Conservation (phyloP, 2,113 vertebrate genomes). For the Hemibagrus wyckioides region DNA sequence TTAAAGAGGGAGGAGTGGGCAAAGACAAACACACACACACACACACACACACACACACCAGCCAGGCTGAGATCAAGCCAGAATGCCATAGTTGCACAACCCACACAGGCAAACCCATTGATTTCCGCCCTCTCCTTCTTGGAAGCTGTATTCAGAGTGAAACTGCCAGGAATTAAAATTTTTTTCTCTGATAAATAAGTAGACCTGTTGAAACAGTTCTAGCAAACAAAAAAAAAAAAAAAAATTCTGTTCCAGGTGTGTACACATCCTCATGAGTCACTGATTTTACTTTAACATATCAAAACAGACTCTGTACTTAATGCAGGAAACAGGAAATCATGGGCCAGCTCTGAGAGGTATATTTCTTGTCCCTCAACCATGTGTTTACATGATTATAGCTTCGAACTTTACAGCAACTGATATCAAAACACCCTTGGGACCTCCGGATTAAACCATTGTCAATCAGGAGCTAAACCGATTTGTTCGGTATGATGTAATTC, state of each 20-base stretch:
- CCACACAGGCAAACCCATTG: slow-evolving; percentile 20
- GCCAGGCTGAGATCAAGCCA: slow-evolving; percentile 33
- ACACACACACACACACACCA: slow-evolving; percentile 20
- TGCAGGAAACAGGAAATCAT: background rate
- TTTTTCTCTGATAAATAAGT: slow-evolving; percentile 39
- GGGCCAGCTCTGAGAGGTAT: background rate
- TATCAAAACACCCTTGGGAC: background rate
- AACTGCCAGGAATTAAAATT: slow-evolving; percentile 23
- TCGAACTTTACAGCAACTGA: background rate
- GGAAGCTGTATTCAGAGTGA: background rate
- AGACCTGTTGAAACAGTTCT: slow-evolving; percentile 3
- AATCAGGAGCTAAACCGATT: background rate
- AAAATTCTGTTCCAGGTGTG: slow-evolving; percentile 7
- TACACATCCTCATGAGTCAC: background rate
- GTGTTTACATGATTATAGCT: background rate
- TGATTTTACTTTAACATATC: slow-evolving; percentile 19
- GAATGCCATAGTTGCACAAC: slow-evolving; percentile 26
- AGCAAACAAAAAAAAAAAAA: slow-evolving; percentile 17
- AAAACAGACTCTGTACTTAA: slow-evolving; percentile 28
- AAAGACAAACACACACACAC: slow-evolving; percentile 38
- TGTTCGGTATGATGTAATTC: background rate
- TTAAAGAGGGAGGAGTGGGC: slow-evolving; percentile 40
- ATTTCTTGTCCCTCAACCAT: background rate
- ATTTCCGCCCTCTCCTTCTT: slow-evolving; percentile 31
- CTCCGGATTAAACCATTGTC: background rate